phyloP scores from a whole-genome alignment of 2,113 vertebrate species.

The Campylomormyrus numenius region DNA sequence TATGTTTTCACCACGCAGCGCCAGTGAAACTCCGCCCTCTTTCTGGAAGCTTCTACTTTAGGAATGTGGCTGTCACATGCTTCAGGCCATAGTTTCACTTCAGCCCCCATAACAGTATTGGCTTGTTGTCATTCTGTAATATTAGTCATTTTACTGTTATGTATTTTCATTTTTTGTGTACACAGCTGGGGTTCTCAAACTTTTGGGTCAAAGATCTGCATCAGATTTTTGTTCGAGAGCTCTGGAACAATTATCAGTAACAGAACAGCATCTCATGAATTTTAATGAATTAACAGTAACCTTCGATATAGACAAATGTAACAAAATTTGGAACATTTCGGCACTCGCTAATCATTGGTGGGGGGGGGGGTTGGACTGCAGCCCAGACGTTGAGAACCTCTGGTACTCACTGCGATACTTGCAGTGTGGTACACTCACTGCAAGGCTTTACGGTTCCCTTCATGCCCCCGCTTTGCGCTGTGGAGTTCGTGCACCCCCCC shows the following conservation, averaged over 20 bases:
- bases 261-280: background rate
- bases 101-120: background rate
- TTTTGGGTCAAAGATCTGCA: background rate
- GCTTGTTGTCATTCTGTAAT: background rate
- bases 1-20: conserved; percentile 31
- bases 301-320: background rate
- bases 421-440: background rate
- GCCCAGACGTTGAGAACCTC: background rate
- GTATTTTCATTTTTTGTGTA: background rate
- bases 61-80: background rate
- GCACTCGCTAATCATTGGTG: background rate
- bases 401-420: background rate
- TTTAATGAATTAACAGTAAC: background rate
- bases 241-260: background rate
- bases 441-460: background rate
- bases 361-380: background rate
- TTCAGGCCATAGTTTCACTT: background rate
- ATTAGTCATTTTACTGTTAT: background rate
- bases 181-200: background rate
- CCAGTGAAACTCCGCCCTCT: background rate
- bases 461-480: background rate
- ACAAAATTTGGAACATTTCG: background rate
- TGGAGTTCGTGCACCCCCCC: background rate
- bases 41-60: background rate
- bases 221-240: background rate